Evolutionary conservation across 2,888 invertebrate species (phyloP).

Genomic region (Trichacis sp.): DNA sequence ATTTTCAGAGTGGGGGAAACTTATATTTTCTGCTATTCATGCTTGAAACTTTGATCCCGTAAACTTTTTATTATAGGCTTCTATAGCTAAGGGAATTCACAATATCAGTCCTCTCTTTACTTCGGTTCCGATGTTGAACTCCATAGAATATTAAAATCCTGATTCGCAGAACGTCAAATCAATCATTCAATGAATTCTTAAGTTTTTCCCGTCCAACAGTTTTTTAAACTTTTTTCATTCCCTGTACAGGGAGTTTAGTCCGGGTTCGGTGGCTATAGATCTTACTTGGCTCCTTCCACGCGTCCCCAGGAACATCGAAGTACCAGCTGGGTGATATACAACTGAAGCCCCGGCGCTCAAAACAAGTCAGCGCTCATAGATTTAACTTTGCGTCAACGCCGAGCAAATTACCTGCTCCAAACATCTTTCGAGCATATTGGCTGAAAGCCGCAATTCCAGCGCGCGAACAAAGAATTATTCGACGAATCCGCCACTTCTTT

Average conservation of each 20-base stretch:
- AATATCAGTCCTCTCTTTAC: slow-evolving; percentile 6
- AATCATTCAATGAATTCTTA: slow-evolving; percentile 32
- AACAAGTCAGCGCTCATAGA: slow-evolving; percentile 42
- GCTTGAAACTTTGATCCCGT: too few species aligned
- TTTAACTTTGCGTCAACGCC: slow-evolving; percentile 44
- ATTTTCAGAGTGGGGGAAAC: too few species aligned
- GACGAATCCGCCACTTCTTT: slow-evolving; percentile 38
- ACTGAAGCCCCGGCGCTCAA: slow-evolving; percentile 36
- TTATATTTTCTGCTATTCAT: too few species aligned
- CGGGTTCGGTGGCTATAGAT: slow-evolving; percentile 31
- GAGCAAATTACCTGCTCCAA: slow-evolving; percentile 43
- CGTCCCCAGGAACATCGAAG: slow-evolving; percentile 41
- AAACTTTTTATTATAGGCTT: too few species aligned
- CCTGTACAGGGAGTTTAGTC: slow-evolving; percentile 25
- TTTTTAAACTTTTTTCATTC: slow-evolving; percentile 29
- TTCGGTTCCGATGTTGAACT: slow-evolving; percentile 6
- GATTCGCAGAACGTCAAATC: slow-evolving; percentile 28
- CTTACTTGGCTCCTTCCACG: slow-evolving; percentile 40
- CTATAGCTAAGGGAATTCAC: too few species aligned
- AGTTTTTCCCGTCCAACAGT: slow-evolving; percentile 9
- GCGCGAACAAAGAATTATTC: slow-evolving; percentile 27
- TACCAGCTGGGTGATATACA: slow-evolving; percentile 39
- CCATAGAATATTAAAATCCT: slow-evolving; percentile 36
- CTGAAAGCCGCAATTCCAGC: slow-evolving; percentile 34
- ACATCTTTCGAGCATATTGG: slow-evolving; percentile 43